Evolutionary conservation across 2,888 invertebrate genomes (phyloP), one percentile per base, ranked within the genome.

Genomic region (Diarsia mendica): DNA sequence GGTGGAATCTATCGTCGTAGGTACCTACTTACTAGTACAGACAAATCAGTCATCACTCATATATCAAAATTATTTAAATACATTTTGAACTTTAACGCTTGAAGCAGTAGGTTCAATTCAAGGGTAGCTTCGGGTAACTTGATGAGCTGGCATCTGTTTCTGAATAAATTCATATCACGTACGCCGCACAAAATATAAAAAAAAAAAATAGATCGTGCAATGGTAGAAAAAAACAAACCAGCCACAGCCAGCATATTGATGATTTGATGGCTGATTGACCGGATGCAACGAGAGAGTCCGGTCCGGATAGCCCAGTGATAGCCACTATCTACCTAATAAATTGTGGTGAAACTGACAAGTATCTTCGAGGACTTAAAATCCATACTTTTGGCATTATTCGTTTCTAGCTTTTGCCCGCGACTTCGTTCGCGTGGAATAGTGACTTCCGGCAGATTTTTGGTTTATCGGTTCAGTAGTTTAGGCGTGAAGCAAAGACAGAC

Each of bases 1-100:
- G 72, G 70, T 70, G 60, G 58, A 60, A 69, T 48, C 23, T 39
- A 23, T 58, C 46, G 3, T 23, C 20, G 18, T 28, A n/a, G n/a
- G n/a, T n/a, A n/a, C n/a, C n/a, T n/a, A 46, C n/a, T 44, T 58
- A 58, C 8, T 3, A 33, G 33, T 33, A 39, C 39, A 39, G 39
- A 39, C 4, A 39, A 39, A 39, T 39, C 39, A 39, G 39, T 3
- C 5, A 39, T n/a, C n/a, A n/a, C n/a, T n/a, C n/a, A 39, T 39
- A 2, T 39, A 4, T 39, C 39, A 39, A 39, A 39, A 39, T 39
- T 39, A 39, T 39, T 39, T 39, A 39, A 39, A 39, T 39, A 39
- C 3, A 39, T 39, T 39, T 39, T 33, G 3, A 33, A 33, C 33
- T 33, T 33, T 33, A 33, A 33, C 33, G 33, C 33, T 33, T 33